Percentiles rank a stretch among this genome's conserved stretches.
phyloP scores from a whole-genome alignment of 2,888 invertebrate genomes.

The Gerris lacustris region DNA sequence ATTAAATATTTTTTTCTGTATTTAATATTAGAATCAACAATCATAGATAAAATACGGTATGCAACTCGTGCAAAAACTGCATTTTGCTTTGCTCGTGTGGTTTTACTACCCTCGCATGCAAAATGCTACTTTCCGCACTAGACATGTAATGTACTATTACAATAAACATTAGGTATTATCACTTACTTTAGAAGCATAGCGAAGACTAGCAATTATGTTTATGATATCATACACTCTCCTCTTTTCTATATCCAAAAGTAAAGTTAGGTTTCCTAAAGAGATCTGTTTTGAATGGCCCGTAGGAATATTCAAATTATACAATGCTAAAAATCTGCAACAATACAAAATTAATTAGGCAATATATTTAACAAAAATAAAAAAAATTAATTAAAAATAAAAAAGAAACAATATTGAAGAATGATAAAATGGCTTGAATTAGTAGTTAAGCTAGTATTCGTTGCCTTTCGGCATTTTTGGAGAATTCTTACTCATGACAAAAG shows the following conservation, averaged over 20 bases:
- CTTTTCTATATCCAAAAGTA: conserved; percentile 50
- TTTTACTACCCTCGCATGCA: too few relatives aligned
- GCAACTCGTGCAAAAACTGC: too few relatives aligned
- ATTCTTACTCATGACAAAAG: too few relatives aligned
- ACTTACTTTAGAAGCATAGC: conserved; percentile 48
- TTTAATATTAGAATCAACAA: too few relatives aligned
- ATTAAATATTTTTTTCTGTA: too few relatives aligned
- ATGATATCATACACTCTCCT: conserved; percentile 61
- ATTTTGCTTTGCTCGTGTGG: too few relatives aligned
- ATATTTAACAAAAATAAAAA: not conserved
- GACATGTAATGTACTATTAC: too few relatives aligned
- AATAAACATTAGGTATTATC: not conserved
- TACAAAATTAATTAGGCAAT: not conserved
- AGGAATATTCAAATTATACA: conserved; percentile 44
- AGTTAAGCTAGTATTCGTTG: too few relatives aligned
- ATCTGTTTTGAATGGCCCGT: conserved; percentile 40
- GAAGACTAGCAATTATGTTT: conserved; percentile 58
- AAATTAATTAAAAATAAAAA: conserved; percentile 9
- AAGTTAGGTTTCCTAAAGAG: conserved; percentile 51
- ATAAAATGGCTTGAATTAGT: too few relatives aligned
- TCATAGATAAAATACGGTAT: too few relatives aligned
- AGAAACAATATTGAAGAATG: not conserved
- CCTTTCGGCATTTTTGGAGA: too few relatives aligned
- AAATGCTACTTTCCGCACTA: too few relatives aligned
- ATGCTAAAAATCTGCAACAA: conserved; percentile 42